Evolutionary conservation across 2,888 invertebrate species (phyloP).

Genomic region (Coelopa pilipes): DNA sequence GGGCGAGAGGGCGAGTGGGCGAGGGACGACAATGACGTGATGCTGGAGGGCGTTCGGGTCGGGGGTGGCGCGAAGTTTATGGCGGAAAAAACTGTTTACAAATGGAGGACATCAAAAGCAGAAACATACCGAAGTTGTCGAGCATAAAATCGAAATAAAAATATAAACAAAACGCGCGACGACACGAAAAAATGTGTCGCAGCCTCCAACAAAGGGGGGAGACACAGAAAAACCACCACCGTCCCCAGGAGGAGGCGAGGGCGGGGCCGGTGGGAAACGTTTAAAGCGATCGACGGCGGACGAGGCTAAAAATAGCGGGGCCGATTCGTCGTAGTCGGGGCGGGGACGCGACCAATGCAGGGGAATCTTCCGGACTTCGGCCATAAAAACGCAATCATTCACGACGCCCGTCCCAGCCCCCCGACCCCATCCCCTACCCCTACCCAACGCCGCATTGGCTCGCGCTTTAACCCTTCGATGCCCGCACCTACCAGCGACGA

Average conservation of each 20-base stretch:
- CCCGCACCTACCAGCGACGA: background rate
- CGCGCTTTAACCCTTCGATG: slow-evolving; percentile 6
- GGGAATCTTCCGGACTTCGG: too few species aligned
- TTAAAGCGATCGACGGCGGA: slow-evolving; percentile 42
- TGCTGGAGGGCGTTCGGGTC: too few species aligned
- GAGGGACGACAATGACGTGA: slow-evolving; percentile 7
- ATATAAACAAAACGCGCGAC: slow-evolving; percentile 27
- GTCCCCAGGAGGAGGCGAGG: too few species aligned
- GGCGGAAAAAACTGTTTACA: slow-evolving; percentile 50
- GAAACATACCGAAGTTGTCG: slow-evolving; percentile 15
- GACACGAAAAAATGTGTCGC: slow-evolving; percentile 30
- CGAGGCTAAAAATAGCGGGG: slow-evolving; percentile 11
- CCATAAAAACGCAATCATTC: too few species aligned
- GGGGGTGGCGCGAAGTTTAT: slow-evolving; percentile 29
- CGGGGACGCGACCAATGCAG: too few species aligned
- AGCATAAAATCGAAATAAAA: slow-evolving; percentile 36
- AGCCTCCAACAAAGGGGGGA: slow-evolving; percentile 19
- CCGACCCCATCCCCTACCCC: too few species aligned
- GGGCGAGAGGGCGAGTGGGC: background rate
- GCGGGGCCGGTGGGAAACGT: slow-evolving; percentile 34
- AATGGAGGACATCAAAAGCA: slow-evolving; percentile 54
- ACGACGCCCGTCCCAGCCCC: too few species aligned
- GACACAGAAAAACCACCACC: too few species aligned
- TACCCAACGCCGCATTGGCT: too few species aligned
- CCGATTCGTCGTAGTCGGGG: background rate